These are phyloP conservation scores for Rhogogaster chlorosoma DNA, from an alignment of 2,888 invertebrate genomes.

Conservation along the genomic window DNA sequence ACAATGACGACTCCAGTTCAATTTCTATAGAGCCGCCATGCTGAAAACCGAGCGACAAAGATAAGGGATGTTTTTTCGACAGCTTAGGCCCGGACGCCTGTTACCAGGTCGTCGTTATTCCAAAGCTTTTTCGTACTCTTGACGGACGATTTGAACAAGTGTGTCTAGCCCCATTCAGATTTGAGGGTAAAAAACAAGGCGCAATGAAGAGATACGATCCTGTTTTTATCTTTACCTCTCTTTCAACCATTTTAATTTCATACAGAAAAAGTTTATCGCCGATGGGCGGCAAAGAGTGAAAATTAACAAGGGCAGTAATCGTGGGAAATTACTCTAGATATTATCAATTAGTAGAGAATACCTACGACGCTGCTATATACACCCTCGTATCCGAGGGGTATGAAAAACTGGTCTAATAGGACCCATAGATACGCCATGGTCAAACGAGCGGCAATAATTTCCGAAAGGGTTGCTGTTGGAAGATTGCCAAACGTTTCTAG, in stretches of 20 bases:
- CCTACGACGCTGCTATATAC: neutral
- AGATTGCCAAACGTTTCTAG: slow-evolving; percentile 26
- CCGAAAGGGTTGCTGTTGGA: slow-evolving; percentile 11
- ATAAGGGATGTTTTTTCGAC: slow-evolving; percentile 46
- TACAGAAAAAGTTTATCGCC: slow-evolving; percentile 2
- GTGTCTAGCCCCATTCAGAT: slow-evolving; percentile 43
- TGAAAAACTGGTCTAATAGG: slow-evolving; percentile 29
- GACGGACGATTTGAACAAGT: slow-evolving; percentile 28
- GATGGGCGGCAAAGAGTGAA: neutral
- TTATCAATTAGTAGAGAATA: neutral
- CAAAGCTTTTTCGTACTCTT: slow-evolving; percentile 14
- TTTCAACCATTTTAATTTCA: neutral
- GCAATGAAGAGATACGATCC: slow-evolving; percentile 13
- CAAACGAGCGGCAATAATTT: slow-evolving; percentile 18
- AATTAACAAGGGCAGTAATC: slow-evolving; percentile 21
- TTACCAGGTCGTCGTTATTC: slow-evolving; percentile 7
- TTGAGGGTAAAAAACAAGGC: neutral
- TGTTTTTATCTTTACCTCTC: neutral
- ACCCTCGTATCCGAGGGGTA: neutral
- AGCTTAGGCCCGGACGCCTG: slow-evolving; percentile 2
- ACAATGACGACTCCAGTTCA: neutral
- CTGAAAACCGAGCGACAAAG: slow-evolving; percentile 38
- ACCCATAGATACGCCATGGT: neutral
- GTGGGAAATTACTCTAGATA: neutral
- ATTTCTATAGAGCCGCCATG: slow-evolving; percentile 11